Evolutionary conservation across 2,113 vertebrate genomes (phyloP).

Genomic region (Macaca nemestrina): DNA sequence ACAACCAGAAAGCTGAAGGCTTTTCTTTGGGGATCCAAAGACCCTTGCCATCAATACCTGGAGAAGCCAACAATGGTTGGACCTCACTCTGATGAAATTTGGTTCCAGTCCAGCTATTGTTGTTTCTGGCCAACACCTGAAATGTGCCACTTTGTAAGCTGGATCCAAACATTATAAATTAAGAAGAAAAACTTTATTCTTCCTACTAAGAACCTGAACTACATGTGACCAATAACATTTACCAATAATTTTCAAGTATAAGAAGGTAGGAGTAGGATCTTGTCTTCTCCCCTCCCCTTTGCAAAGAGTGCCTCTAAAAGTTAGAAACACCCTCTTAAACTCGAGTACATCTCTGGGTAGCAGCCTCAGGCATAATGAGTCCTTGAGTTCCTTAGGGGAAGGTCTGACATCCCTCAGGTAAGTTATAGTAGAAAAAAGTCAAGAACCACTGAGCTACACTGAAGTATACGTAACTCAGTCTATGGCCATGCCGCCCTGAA

Average conservation of each 20-base stretch:
- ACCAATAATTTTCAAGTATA: neutral
- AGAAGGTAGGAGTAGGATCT: neutral
- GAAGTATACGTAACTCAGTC: neutral
- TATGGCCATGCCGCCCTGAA: too few species aligned
- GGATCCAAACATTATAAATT: neutral
- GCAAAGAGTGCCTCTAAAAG: neutral
- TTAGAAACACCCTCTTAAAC: neutral
- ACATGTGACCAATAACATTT: neutral
- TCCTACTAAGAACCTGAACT: neutral
- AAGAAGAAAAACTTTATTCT: neutral
- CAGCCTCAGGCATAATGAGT: neutral
- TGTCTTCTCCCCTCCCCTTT: neutral
- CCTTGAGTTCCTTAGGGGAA: neutral
- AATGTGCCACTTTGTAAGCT: neutral
- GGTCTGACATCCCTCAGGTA: neutral
- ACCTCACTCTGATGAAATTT: neutral
- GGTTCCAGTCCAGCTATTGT: neutral
- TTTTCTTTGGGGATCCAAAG: neutral
- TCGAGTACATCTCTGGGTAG: neutral
- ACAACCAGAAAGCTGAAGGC: neutral
- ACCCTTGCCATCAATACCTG: neutral
- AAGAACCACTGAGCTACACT: neutral
- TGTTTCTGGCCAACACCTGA: neutral
- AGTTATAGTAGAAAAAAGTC: neutral
- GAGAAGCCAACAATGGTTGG: neutral